Conservation (phyloP, 1,140 invertebrate genomes). For the Trachymyrmex cornetzi region DNA sequence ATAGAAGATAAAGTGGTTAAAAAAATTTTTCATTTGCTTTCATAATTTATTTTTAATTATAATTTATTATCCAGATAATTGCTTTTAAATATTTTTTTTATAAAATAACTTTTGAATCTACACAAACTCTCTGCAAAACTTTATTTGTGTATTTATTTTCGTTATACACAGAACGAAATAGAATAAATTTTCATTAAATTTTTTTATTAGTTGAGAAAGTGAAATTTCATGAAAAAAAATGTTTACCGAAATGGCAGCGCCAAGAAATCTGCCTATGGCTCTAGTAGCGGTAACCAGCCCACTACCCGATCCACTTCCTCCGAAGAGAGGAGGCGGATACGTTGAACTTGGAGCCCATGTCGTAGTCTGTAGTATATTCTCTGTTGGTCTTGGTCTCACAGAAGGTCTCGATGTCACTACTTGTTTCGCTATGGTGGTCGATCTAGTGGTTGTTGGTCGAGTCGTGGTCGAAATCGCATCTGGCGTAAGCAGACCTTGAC, state of each 20-base stretch:
- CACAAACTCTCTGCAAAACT: background rate
- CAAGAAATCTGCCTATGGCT: conserved; percentile 91
- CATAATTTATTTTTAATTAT: background rate
- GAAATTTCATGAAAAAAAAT: background rate
- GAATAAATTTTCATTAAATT: background rate
- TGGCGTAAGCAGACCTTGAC: background rate
- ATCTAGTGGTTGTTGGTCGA: conserved; percentile 63
- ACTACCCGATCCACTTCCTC: conserved; percentile 60
- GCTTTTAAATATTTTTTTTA: background rate
- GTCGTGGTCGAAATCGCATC: conserved; percentile 52
- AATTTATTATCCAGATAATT: background rate
- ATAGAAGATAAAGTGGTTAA: background rate
- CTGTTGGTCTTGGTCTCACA: conserved; percentile 49
- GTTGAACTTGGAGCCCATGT: conserved; percentile 81
- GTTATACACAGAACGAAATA: background rate
- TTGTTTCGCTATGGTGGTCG: conserved; percentile 71
- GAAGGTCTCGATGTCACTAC: conserved; percentile 61
- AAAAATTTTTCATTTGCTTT: background rate
- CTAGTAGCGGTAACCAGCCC: conserved; percentile 89
- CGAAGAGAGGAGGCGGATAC: conserved; percentile 84
- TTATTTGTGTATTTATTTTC: background rate
- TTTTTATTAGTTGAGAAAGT: conserved; percentile 15
- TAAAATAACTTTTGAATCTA: background rate
- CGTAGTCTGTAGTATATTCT: conserved; percentile 63
- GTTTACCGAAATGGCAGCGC: conserved; percentile 90